Percentiles rank a stretch among this genome's conserved stretches.
Conservation (phyloP, 2,888 invertebrate species). For the Rhorus exstirpatorius region DNA sequence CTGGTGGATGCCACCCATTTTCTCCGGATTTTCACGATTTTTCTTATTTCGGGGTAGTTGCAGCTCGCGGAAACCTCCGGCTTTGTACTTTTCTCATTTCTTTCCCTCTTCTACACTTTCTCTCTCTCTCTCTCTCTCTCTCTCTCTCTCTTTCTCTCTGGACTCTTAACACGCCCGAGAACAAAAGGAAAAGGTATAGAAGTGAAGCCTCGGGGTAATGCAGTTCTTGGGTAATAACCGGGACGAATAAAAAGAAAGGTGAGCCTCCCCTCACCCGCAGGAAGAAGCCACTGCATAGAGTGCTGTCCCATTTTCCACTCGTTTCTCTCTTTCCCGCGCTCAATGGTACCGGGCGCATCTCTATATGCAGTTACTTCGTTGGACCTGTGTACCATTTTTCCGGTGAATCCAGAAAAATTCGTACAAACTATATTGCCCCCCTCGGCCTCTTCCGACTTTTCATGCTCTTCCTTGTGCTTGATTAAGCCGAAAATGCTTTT, state of each 20-base stretch:
- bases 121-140: conserved; percentile 15
- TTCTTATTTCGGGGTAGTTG: conserved; percentile 69
- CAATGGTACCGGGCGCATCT: conserved; percentile 32
- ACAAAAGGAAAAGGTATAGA: conserved; percentile 38
- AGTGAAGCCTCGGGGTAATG: conserved; percentile 65
- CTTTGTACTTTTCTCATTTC: conserved; percentile 29
- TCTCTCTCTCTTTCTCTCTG: conserved; percentile 19
- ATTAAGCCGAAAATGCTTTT: conserved; percentile 75
- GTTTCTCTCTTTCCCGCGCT: conserved; percentile 9
- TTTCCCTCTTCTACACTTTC: not conserved
- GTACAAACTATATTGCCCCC: conserved; percentile 53
- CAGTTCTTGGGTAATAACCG: conserved; percentile 71
- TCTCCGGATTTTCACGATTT: conserved; percentile 70
- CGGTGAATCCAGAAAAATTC: conserved; percentile 44
- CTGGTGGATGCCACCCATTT: conserved; percentile 68
- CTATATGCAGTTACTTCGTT: conserved; percentile 27
- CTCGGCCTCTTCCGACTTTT: conserved; percentile 42
- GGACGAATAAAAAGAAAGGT: conserved; percentile 60
- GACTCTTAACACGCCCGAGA: conserved; percentile 42
- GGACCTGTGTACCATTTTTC: conserved; percentile 44
- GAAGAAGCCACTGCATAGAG: conserved; percentile 49
- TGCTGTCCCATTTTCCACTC: conserved; percentile 53
- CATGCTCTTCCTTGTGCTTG: conserved; percentile 68
- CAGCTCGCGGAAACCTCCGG: conserved; percentile 18
- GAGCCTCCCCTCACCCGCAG: conserved; percentile 26